Evolutionary conservation across 2,888 invertebrate species (phyloP), one percentile per base, ranked within the genome.

Genomic region (Cryptosula pallasiana): DNA sequence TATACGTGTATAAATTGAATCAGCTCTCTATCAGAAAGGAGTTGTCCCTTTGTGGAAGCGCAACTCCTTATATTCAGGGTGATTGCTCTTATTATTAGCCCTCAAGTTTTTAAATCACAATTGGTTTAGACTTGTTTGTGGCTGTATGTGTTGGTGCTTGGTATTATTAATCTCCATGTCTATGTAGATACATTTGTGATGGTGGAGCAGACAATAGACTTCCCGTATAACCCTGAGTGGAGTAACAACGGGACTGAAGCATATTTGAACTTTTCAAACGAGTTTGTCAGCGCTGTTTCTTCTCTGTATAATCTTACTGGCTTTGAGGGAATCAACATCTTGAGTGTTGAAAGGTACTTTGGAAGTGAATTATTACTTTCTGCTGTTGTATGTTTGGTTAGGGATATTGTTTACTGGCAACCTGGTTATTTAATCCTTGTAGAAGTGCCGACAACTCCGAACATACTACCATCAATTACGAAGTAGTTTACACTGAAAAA

Each of bases 401-500:
- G n/a, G n/a, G n/a, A n/a, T n/a, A n/a, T n/a, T n/a, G n/a, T n/a
- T n/a, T n/a, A n/a, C n/a, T n/a, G n/a, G n/a, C n/a, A n/a, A n/a
- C n/a, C n/a, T n/a, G n/a, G n/a, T n/a, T n/a, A 20, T 45, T 45
- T 13, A 5, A 45, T 20, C 5, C n/a, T 57, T 13, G 5, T 25
- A 63, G 63, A 63, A 27, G 13, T 34, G 25, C 29, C 13, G 63
- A 27, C n/a, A 34, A 34, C 27, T 27, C 63, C 2, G n/a, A 27
- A 25, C 63, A 32, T 5, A 63, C 63, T 13, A 13, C 2, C 1
- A 32, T 63, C 9, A 63, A 5, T 5, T 63, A 32, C n/a, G 63
- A 63, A 32, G 63, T 63, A 29, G 63, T 63, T 25, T 63, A 63
- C 32, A 32, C 20, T n/a, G 63, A 63, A 13, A 27, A 13, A 63